A percentile compares a stretch with the other conserved stretches of the same genome.
These are phyloP conservation scores for Exocentrus adspersus DNA, from an alignment of 2,888 invertebrate genomes.

Conservation along the genomic window DNA sequence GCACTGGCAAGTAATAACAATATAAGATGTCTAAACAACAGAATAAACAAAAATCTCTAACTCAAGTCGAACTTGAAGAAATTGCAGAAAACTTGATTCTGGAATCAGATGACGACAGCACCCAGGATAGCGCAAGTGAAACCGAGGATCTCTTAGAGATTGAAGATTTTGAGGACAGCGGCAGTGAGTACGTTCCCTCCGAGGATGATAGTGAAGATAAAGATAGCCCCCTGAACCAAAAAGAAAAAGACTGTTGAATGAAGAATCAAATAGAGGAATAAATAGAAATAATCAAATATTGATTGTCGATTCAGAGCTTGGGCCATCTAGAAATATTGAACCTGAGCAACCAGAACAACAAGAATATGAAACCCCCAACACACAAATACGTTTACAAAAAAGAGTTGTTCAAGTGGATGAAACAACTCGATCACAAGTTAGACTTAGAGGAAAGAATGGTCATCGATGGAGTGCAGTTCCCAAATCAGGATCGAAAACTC, in stretches of 20 bases:
- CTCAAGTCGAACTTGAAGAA: constrained; percentile 9
- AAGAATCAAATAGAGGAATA: not conserved
- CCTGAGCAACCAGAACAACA: constrained; percentile 8
- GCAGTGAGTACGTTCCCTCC: constrained; percentile 6
- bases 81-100: constrained; percentile 17
- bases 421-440: constrained; percentile 11
- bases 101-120: constrained; percentile 16
- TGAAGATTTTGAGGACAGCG: constrained; percentile 13
- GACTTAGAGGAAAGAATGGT: constrained; percentile 6
- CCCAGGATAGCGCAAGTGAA: constrained; percentile 16
- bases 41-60: too few relatives aligned
- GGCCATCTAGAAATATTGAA: constrained; percentile 10
- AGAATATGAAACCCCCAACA: constrained; percentile 5
- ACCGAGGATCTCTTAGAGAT: constrained; percentile 9
- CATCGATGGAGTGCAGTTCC: constrained; percentile 18
- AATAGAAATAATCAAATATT: constrained; percentile 2
- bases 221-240: not conserved
- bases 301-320: not conserved
- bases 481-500: constrained; percentile 18
- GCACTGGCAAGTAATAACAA: too few relatives aligned
- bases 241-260: constrained; percentile 4
- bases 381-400: not conserved
- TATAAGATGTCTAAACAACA: too few relatives aligned
- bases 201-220: constrained; percentile 10
- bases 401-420: not conserved